phyloP scores from a whole-genome alignment of 2,888 invertebrate species.

The Rotaria magnacalcarata region DNA sequence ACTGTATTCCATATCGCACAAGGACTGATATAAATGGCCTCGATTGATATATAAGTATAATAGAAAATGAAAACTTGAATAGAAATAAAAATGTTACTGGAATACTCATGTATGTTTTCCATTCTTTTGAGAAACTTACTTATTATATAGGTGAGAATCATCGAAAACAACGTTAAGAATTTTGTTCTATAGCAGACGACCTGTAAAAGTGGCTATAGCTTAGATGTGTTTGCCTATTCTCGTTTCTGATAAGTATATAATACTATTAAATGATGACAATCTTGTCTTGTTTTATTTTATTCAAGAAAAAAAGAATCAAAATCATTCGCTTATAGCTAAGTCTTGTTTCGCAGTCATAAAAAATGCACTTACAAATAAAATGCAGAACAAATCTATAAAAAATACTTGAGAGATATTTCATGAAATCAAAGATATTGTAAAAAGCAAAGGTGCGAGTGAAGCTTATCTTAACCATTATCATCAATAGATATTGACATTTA shows the following conservation, averaged over 20 bases:
- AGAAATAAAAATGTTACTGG: neutral
- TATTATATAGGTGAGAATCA: neutral
- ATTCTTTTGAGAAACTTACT: neutral
- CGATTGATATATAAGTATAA: neutral
- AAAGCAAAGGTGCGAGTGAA: too few relatives aligned
- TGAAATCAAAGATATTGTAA: too few relatives aligned
- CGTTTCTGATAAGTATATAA: neutral
- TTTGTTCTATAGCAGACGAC: too few relatives aligned
- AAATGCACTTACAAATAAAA: too few relatives aligned
- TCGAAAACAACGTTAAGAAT: neutral
- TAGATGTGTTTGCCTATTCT: neutral
- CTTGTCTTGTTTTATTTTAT: too few relatives aligned
- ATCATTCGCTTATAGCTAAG: neutral
- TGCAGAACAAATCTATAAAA: too few relatives aligned
- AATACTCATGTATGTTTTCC: too few relatives aligned
- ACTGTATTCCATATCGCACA: neutral
- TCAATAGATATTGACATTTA: too few relatives aligned
- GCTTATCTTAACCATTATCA: too few relatives aligned
- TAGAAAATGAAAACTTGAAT: neutral
- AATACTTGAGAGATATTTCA: too few relatives aligned
- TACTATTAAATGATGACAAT: neutral
- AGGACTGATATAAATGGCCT: neutral
- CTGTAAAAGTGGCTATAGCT: neutral
- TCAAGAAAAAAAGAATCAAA: neutral
- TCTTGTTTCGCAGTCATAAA: neutral